A percentile compares a stretch with the other conserved stretches of the same genome.
Conservation (phyloP, 1,140 invertebrate species). For the Penaeus vannamei region DNA sequence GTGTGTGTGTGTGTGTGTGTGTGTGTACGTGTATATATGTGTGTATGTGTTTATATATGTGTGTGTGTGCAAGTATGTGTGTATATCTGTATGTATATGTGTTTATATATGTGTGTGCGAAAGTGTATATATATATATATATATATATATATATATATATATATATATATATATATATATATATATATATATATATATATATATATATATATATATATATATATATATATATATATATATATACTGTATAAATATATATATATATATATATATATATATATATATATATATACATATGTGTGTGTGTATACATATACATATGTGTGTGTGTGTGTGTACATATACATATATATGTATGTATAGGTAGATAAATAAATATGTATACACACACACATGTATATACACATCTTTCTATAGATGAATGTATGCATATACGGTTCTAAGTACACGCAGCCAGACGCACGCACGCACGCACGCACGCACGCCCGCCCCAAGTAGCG, state of each 20-base stretch:
- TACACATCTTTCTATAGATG: constrained; percentile 25
- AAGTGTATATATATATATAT: background rate
- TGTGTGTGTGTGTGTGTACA: background rate
- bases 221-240: background rate
- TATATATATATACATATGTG: background rate
- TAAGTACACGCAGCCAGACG: background rate
- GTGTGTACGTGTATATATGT: background rate
- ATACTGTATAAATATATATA: constrained; percentile 23
- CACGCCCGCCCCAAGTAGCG: background rate
- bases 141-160: background rate
- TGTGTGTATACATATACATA: background rate
- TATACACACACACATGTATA: too few relatives aligned
- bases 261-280: constrained; percentile 30
- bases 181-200: background rate
- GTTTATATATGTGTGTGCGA: background rate
- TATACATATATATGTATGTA: constrained; percentile 34
- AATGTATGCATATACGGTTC: constrained; percentile 7
- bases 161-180: constrained; percentile 23
- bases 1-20: background rate
- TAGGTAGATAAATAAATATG: too few relatives aligned
- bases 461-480: constrained; percentile 7
- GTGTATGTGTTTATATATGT: background rate
- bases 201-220: background rate
- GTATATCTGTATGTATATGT: background rate
- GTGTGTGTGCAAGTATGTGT: background rate